Evolutionary conservation across 2,113 vertebrate genomes (phyloP).

Genomic region (Calyptommatus sinebrachiatus): DNA sequence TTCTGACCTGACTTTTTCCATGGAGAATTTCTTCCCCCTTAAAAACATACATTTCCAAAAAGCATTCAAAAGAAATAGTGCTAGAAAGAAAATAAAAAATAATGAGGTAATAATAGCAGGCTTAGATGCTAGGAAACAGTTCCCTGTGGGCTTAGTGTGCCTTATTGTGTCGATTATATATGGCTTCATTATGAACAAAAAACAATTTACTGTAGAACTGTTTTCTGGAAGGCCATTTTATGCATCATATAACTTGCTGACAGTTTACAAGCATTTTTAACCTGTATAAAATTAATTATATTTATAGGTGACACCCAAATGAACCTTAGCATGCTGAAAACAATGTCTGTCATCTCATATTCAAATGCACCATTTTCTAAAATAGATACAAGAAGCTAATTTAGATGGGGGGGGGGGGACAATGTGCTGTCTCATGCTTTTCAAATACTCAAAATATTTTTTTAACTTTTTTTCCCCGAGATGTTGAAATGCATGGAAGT

Average conservation of each 20-base stretch:
- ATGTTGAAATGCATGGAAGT: neutral
- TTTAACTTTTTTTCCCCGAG: neutral
- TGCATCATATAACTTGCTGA: constrained; percentile 46
- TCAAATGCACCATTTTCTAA: constrained; percentile 24
- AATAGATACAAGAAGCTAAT: constrained; percentile 34
- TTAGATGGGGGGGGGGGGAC: neutral
- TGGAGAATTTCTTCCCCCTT: neutral
- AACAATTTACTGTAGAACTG: constrained; percentile 49
- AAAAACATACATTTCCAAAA: constrained; percentile 20
- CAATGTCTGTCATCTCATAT: neutral
- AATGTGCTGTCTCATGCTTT: neutral
- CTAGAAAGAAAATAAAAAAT: constrained; percentile 63
- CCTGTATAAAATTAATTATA: constrained; percentile 48
- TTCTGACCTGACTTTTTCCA: neutral
- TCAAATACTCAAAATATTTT: neutral
- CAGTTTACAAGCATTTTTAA: constrained; percentile 44
- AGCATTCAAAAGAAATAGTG: constrained; percentile 28
- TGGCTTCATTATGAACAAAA: constrained; percentile 58
- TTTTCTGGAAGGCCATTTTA: constrained; percentile 51
- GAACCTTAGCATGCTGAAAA: constrained; percentile 10
- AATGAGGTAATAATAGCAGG: constrained; percentile 57
- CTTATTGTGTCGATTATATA: constrained; percentile 56
- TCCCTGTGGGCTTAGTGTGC: constrained; percentile 34
- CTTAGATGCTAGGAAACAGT: neutral
- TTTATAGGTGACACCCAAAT: constrained; percentile 40